Evolutionary conservation across 2,113 vertebrate species (phyloP).

Genomic region (Nibea albiflora): DNA sequence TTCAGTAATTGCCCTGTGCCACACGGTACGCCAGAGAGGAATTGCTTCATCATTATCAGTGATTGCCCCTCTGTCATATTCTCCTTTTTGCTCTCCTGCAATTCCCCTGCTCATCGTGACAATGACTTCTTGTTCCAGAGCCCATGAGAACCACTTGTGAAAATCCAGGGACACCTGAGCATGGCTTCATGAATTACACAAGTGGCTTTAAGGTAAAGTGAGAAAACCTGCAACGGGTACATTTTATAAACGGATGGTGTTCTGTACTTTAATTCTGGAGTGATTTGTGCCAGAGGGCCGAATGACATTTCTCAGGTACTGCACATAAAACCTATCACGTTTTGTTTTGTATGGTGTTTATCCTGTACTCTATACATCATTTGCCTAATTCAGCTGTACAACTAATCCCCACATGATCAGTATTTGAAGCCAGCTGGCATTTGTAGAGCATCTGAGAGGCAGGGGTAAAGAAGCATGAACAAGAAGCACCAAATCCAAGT

Average conservation of each 20-base stretch:
- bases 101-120: slow-evolving; percentile 29
- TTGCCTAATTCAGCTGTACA: background rate
- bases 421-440: background rate
- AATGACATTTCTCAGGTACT: background rate
- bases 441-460: background rate
- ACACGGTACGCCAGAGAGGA: slow-evolving; percentile 48
- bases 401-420: background rate
- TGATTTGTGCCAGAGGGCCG: background rate
- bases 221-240: background rate
- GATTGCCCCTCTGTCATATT: slow-evolving; percentile 48
- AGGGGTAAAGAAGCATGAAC: background rate
- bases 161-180: slow-evolving; percentile 93
- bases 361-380: background rate
- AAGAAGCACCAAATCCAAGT: slow-evolving; percentile 13
- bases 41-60: slow-evolving; percentile 55
- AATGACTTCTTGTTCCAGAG: slow-evolving; percentile 83
- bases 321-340: background rate
- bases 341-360: background rate
- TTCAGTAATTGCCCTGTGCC: slow-evolving; percentile 45
- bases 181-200: slow-evolving; percentile 95
- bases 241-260: background rate
- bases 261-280: background rate
- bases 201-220: slow-evolving; percentile 94
- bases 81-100: slow-evolving; percentile 38
- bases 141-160: slow-evolving; percentile 93